These are phyloP conservation scores for Hepsetus odoe DNA, from an alignment of 2,113 vertebrate genomes.

Conservation along the genomic window DNA sequence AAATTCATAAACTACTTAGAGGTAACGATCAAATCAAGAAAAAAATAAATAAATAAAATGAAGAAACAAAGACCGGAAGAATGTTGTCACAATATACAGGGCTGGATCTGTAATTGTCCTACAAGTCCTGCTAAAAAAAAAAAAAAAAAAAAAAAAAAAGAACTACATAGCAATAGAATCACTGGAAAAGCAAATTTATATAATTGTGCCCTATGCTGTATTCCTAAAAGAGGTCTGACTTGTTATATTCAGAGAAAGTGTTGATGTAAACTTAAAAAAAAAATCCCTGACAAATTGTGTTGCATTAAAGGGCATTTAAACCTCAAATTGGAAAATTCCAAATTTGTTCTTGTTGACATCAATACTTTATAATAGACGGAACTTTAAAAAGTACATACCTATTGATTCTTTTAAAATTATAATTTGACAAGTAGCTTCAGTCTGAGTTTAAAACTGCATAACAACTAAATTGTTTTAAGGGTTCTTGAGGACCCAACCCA, in stretches of 20 bases:
- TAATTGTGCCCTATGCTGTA: background rate
- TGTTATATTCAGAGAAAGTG: background rate
- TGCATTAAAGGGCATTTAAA: background rate
- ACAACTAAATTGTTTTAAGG: too few relatives aligned
- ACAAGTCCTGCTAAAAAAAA: background rate
- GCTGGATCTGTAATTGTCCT: background rate
- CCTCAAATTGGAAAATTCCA: background rate
- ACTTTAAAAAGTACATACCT: too few relatives aligned
- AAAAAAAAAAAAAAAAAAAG: too few relatives aligned
- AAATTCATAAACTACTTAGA: background rate
- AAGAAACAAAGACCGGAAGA: background rate
- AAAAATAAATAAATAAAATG: background rate
- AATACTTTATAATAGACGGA: too few relatives aligned
- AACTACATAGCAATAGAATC: background rate
- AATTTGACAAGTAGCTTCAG: background rate
- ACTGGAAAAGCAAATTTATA: too few relatives aligned
- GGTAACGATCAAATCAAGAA: background rate
- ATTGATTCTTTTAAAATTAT: background rate
- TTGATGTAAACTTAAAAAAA: background rate
- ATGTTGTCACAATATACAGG: background rate
- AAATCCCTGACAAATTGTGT: background rate
- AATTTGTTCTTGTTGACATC: background rate
- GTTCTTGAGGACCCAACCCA: too few relatives aligned
- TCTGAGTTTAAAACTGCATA: too few relatives aligned
- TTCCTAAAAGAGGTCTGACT: background rate